A percentile compares a stretch with the other conserved stretches of the same genome.
These are phyloP conservation scores for Ibycter americanus DNA, from an alignment of 2,797 vertebrate genomes.

Conservation along the genomic window DNA sequence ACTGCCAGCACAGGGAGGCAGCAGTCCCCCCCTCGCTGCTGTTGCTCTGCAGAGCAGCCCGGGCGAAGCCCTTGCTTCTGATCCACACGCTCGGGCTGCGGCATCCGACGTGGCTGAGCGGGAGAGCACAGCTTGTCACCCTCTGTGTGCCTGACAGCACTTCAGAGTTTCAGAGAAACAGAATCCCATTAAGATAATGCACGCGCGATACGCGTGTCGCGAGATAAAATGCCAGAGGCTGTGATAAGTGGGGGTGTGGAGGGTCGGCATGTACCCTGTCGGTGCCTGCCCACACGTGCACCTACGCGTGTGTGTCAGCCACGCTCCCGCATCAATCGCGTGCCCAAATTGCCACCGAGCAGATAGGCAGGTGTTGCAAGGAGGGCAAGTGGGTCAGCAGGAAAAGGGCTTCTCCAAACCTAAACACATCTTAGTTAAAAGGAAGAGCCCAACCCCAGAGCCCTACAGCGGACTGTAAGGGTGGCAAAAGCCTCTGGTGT, in stretches of 20 bases:
- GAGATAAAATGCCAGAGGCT: neutral
- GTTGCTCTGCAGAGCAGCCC: neutral
- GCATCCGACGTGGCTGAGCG: fast-evolving
- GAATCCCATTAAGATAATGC: neutral
- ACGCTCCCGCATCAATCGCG: fast-evolving
- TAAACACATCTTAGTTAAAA: neutral
- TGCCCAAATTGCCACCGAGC: neutral
- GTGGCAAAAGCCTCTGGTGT: neutral
- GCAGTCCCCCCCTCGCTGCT: fast-evolving
- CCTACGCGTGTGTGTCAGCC: fast-evolving
- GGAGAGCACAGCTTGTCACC: neutral
- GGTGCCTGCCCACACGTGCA: neutral
- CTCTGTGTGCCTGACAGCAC: neutral
- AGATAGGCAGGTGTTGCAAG: fast-evolving
- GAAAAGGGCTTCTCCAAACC: neutral
- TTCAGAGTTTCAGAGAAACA: neutral
- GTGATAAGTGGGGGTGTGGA: neutral
- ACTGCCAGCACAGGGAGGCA: neutral
- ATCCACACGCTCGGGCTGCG: fast-evolving
- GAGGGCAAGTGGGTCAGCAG: neutral
- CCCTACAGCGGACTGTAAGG: too few species aligned
- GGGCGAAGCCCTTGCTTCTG: neutral
- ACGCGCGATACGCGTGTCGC: fast-evolving
- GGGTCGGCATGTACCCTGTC: neutral
- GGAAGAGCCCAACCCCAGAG: neutral